Conservation (phyloP, 2,113 vertebrate genomes). For the Prionailurus viverrinus region DNA sequence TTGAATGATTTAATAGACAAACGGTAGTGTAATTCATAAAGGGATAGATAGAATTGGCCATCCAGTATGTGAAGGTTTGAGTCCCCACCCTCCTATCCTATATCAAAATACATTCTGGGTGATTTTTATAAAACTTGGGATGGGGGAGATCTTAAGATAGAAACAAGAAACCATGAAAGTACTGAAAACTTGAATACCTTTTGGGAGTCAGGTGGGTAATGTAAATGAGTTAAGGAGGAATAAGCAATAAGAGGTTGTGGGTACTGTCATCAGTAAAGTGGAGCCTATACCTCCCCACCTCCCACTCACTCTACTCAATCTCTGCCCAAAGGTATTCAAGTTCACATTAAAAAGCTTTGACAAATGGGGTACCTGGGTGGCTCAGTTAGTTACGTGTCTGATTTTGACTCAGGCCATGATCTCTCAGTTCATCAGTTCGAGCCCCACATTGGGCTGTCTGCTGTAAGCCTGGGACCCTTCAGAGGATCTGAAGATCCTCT, state of each 20-base stretch:
- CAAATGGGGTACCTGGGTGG: too few relatives aligned
- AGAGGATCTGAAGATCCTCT: too few relatives aligned
- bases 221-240: not conserved
- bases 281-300: not conserved
- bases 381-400: too few relatives aligned
- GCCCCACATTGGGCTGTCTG: too few relatives aligned
- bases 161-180: not conserved
- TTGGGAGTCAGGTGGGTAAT: not conserved
- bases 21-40: not conserved
- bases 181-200: not conserved
- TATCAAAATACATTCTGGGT: not conserved
- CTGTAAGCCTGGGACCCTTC: too few relatives aligned
- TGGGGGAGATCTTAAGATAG: not conserved
- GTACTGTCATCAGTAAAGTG: not conserved
- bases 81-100: not conserved
- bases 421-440: too few relatives aligned
- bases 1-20: not conserved
- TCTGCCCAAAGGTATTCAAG: not conserved
- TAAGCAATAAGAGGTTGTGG: not conserved
- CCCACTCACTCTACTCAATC: not conserved
- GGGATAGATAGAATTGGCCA: not conserved
- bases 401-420: too few relatives aligned
- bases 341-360: not conserved
- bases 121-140: conserved; percentile 12
- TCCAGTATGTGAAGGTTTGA: not conserved